These are phyloP conservation scores for Helicoverpa armigera DNA, from an alignment of 1,140 invertebrate species.

Conservation along the genomic window DNA sequence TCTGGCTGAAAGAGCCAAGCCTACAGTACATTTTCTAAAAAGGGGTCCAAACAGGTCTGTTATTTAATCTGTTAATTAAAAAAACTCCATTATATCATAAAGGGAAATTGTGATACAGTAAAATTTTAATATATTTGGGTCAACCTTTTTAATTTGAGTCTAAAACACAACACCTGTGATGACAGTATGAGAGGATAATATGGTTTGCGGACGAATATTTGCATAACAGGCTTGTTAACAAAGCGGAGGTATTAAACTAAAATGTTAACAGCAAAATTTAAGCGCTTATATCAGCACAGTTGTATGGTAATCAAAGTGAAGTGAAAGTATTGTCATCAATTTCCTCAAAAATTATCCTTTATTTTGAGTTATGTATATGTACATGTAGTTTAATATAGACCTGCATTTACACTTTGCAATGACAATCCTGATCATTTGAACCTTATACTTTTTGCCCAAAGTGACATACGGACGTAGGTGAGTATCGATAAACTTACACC, in stretches of 20 bases:
- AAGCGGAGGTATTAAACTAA: slow-evolving; percentile 12
- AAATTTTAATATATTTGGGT: slow-evolving; percentile 36
- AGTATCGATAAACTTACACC: neutral
- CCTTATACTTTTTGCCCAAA: too few relatives aligned
- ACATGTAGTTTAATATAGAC: too few relatives aligned
- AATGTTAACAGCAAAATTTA: neutral
- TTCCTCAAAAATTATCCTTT: too few relatives aligned
- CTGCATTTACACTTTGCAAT: too few relatives aligned
- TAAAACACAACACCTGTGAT: slow-evolving; percentile 37
- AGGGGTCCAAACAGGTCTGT: neutral
- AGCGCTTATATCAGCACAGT: neutral
- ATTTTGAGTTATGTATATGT: too few relatives aligned
- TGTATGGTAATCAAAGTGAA: too few relatives aligned
- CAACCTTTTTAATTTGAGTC: neutral
- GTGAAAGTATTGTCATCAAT: too few relatives aligned
- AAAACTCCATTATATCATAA: neutral
- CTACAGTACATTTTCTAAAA: too few relatives aligned
- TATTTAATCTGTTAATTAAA: too few relatives aligned
- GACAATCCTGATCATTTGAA: too few relatives aligned
- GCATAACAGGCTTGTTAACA: slow-evolving; percentile 32
- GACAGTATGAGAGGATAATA: slow-evolving; percentile 19
- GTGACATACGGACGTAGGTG: too few relatives aligned
- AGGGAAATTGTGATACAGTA: neutral
- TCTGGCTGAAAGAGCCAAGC: too few relatives aligned
- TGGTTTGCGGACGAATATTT: slow-evolving; percentile 38